A percentile compares a stretch with the other conserved stretches of the same genome.
Evolutionary conservation across 2,113 vertebrate species (phyloP).

Genomic region (Pelusios castaneus): DNA sequence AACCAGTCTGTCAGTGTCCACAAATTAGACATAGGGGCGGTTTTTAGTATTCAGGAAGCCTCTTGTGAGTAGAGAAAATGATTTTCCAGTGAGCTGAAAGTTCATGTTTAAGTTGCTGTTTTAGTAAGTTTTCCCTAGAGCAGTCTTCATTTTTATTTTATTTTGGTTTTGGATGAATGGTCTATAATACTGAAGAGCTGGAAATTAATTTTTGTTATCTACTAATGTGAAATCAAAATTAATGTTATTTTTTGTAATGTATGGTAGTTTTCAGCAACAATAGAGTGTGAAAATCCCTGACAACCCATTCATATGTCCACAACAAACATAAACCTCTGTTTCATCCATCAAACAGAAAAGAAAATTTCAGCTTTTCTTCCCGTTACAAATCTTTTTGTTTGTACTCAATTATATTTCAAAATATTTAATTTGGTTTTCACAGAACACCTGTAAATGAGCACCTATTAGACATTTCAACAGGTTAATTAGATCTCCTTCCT

Average conservation of each 20-base stretch:
- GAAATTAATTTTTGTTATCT: not conserved
- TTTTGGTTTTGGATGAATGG: not conserved
- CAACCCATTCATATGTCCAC: not conserved
- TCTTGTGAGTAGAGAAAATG: not conserved
- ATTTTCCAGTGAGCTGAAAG: not conserved
- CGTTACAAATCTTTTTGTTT: not conserved
- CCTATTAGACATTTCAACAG: not conserved
- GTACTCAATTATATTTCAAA: not conserved
- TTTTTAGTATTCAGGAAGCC: not conserved
- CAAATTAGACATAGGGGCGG: not conserved
- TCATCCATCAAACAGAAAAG: not conserved
- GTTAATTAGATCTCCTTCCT: not conserved
- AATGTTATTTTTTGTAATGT: not conserved
- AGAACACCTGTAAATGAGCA: not conserved
- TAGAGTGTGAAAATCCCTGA: not conserved
- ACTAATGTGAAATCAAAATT: not conserved
- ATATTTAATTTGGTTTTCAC: not conserved
- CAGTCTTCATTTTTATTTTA: not conserved
- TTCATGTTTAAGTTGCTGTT: not conserved
- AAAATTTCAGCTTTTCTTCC: not conserved
- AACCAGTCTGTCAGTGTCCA: not conserved
- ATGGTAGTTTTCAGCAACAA: constrained; percentile 34
- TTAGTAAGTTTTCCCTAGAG: not conserved
- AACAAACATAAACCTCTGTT: not conserved
- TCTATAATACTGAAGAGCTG: not conserved